Evolutionary conservation across 2,888 invertebrate genomes (phyloP).

Genomic region (Thelaira solivaga): DNA sequence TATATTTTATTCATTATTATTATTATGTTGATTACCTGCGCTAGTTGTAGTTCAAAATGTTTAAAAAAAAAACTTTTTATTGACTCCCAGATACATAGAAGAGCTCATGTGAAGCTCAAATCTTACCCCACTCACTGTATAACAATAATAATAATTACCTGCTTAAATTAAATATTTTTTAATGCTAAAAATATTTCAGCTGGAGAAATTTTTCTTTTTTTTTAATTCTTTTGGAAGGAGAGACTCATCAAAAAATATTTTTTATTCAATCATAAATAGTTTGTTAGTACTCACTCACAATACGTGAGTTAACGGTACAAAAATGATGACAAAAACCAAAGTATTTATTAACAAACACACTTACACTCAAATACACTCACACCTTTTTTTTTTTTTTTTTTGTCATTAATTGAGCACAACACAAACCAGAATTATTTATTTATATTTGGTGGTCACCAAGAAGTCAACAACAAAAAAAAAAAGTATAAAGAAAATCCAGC

Average conservation of each 20-base stretch:
- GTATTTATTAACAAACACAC: neutral
- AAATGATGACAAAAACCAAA: slow-evolving; percentile 7
- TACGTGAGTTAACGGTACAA: slow-evolving; percentile 41
- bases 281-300: neutral
- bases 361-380: neutral
- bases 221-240: too few relatives aligned
- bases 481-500: slow-evolving; percentile 18
- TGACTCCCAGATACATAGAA: too few relatives aligned
- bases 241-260: neutral
- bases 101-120: too few relatives aligned
- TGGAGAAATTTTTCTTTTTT: too few relatives aligned
- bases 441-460: slow-evolving; percentile 13
- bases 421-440: neutral
- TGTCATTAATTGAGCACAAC: slow-evolving; percentile 23
- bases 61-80: too few relatives aligned
- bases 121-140: too few relatives aligned
- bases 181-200: too few relatives aligned
- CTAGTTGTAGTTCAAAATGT: too few relatives aligned
- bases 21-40: too few relatives aligned
- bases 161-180: too few relatives aligned
- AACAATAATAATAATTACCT: too few relatives aligned
- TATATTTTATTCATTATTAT: too few relatives aligned
- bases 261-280: slow-evolving; percentile 29
- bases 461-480: neutral
- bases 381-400: neutral